Conservation (phyloP, 2,113 vertebrate genomes). For the Ptilorrhoa leucosticta region DNA sequence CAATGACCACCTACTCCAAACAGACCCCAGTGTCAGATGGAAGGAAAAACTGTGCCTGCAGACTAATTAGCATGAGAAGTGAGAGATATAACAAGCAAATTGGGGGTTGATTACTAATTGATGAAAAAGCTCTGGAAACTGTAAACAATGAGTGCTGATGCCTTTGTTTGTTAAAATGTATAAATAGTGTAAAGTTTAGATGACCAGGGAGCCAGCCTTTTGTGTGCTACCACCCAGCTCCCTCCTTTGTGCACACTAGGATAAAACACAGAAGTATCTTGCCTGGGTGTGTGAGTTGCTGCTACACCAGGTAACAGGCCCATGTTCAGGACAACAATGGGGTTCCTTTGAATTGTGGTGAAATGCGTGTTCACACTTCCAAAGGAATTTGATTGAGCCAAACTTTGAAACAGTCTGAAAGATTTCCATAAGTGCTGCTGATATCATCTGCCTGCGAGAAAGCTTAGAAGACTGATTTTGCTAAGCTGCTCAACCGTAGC, state of each 20-base stretch:
- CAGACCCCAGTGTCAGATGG: neutral
- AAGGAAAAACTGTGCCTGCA: neutral
- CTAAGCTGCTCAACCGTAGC: neutral
- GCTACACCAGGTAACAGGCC: neutral
- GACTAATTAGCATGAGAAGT: neutral
- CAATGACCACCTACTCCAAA: neutral
- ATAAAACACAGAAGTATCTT: neutral
- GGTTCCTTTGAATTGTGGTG: neutral
- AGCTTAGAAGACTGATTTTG: neutral
- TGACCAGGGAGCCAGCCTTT: neutral
- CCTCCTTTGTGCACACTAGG: accelerated
- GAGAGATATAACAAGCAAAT: neutral
- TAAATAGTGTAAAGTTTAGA: neutral
- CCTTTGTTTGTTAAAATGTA: neutral
- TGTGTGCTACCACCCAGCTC: neutral
- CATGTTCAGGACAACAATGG: accelerated
- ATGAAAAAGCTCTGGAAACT: neutral
- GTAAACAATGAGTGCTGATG: no score
- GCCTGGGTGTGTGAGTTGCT: neutral
- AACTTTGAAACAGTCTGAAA: neutral
- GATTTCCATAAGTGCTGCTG: neutral
- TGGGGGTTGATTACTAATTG: neutral
- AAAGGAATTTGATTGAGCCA: neutral
- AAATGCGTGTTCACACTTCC: neutral
- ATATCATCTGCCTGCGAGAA: accelerated